Percentiles rank a stretch among this genome's conserved stretches.
phyloP scores from a whole-genome alignment of 2,888 invertebrate species.

The Tipula helvola region DNA sequence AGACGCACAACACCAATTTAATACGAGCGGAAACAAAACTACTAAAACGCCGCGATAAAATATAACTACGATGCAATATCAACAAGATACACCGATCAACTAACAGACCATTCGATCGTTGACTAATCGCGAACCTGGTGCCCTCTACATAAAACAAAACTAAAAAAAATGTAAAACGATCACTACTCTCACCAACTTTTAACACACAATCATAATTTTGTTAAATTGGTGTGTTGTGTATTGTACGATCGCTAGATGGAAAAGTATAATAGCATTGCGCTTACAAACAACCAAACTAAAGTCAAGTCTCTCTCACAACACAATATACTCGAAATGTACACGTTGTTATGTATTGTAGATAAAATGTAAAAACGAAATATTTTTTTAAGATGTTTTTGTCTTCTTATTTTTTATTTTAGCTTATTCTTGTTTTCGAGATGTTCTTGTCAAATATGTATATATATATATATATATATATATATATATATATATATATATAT shows the following conservation, averaged over 20 bases:
- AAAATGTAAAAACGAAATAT: background rate
- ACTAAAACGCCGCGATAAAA: background rate
- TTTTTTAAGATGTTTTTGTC: background rate
- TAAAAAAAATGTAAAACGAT: background rate
- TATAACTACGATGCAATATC: constrained; percentile 33
- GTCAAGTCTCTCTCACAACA: background rate
- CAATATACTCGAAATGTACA: background rate
- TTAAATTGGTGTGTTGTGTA: background rate
- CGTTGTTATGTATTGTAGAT: background rate
- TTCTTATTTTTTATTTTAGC: background rate
- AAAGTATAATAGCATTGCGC: background rate
- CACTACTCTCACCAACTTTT: background rate
- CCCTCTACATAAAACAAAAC: constrained; percentile 8
- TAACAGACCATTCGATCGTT: constrained; percentile 35
- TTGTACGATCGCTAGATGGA: background rate
- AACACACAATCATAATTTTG: background rate
- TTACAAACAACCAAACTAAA: background rate
- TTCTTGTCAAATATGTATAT: background rate
- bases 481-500: no score
- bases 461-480: background rate
- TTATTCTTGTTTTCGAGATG: background rate
- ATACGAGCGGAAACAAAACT: background rate
- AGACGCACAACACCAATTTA: background rate
- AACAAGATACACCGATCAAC: constrained; percentile 36
- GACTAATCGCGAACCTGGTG: constrained; percentile 34